Conservation (phyloP, 1,140 invertebrate genomes). For the Drosophila orosa region DNA sequence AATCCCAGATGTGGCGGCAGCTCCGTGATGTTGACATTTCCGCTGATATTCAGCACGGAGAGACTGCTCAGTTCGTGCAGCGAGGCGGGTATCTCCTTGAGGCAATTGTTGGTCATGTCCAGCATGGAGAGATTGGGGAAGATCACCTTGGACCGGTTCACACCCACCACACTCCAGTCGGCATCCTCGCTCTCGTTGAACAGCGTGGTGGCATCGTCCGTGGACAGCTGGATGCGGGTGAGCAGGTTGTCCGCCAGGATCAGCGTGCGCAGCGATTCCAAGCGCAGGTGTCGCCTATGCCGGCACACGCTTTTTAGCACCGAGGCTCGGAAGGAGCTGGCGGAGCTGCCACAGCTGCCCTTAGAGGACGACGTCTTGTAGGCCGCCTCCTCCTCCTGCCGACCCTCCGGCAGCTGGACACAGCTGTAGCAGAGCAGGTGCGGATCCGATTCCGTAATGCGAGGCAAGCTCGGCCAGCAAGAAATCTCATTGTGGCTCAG, state of each 20-base stretch:
- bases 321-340: constrained; percentile 87
- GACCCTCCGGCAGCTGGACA: constrained; percentile 83
- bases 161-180: constrained; percentile 83
- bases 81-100: constrained; percentile 91
- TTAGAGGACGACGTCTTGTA: constrained; percentile 56
- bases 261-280: constrained; percentile 82
- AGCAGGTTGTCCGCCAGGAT: constrained; percentile 94
- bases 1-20: constrained; percentile 98
- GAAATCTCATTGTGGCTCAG: constrained; percentile 96
- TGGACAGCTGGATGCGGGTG: constrained; percentile 90
- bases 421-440: constrained; percentile 87
- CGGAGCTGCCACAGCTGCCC: constrained; percentile 41
- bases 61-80: constrained; percentile 94
- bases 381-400: constrained; percentile 85
- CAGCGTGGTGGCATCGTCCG: constrained; percentile 87
- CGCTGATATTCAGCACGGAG: constrained; percentile 96
- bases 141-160: constrained; percentile 89
- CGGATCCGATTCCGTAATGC: constrained; percentile 87
- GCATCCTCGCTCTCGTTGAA: constrained; percentile 81
- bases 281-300: constrained; percentile 91
- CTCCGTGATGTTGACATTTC: constrained; percentile 93
- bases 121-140: constrained; percentile 98
- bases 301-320: constrained; percentile 92
- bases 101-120: constrained; percentile 95
- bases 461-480: constrained; percentile 93